A percentile compares a stretch with the other conserved stretches of the same genome.
Evolutionary conservation across 2,113 vertebrate species (phyloP).

Genomic region (Alethe castanea): DNA sequence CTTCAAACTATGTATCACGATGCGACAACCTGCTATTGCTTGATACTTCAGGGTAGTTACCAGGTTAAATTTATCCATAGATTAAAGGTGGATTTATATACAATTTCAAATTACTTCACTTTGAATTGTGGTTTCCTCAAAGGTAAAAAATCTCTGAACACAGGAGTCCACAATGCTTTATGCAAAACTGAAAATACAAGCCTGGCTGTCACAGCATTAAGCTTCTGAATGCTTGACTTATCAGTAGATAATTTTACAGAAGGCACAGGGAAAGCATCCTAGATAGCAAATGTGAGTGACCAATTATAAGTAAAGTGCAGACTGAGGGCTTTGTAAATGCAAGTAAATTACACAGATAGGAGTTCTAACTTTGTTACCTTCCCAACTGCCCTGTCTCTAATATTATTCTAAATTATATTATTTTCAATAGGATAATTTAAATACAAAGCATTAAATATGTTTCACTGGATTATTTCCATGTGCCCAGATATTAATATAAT

Average conservation of each 20-base stretch:
- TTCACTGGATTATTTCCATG: background rate
- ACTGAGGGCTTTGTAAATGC: conserved; percentile 32
- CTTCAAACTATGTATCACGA: background rate
- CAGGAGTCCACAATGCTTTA: background rate
- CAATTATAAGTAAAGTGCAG: conserved; percentile 26
- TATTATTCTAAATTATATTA: background rate
- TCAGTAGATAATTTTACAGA: background rate
- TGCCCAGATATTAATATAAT: background rate
- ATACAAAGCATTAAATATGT: background rate
- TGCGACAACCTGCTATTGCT: background rate
- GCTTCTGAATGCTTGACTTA: conserved; percentile 23
- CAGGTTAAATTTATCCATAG: background rate
- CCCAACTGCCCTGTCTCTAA: background rate
- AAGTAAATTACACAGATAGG: conserved; percentile 8
- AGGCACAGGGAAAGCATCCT: background rate
- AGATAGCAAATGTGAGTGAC: conserved; percentile 17
- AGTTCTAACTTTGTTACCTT: background rate
- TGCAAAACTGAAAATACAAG: conserved; percentile 26
- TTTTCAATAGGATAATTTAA: background rate
- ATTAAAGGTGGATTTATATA: background rate
- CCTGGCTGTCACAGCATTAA: background rate
- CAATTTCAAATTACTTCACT: background rate
- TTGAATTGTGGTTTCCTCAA: background rate
- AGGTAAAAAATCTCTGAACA: background rate
- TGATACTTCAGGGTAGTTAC: background rate